Evolutionary conservation across 2,797 vertebrate species (phyloP), one percentile per base, ranked within the genome.

Genomic region (Acropternis orthonyx): DNA sequence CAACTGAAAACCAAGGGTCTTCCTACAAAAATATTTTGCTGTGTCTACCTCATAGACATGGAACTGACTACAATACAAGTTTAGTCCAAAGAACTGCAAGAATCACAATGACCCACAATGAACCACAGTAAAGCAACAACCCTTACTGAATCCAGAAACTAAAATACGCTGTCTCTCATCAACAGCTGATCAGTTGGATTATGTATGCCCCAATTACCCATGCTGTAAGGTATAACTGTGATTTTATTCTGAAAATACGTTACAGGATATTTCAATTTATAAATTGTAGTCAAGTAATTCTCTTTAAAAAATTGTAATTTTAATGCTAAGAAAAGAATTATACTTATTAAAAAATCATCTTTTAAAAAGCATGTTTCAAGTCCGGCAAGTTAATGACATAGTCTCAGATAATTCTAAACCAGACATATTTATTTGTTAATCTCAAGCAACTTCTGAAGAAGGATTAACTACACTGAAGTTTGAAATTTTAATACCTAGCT

Each of bases 401-500:
- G 67, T 54, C 52, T 86, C 52, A 91, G 41, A 74, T 17, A 84
- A 74, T 79, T 91, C 93, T 68, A 89, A 91, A 88, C 77, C 58
- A 51, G 24, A 10, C 5, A 86, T 89, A 80, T 80, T 92, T 85
- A 73, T 80, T 94, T 83, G 34, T 85, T 90, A 89, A 92, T 93
- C 79, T 92, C 0, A 0, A 89, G 51, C 0, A 2, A 61, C 48
- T 94, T 87, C 77, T 95, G 62, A 92, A 85, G 74, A 87, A 92
- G 68, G 73, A 93, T 94, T 94, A 92, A 21, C 65, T 72, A 66
- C n/a, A 48, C 7, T 68, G 49, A 91, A 82, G 43, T 84, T 74
- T 91, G 69, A 94, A 94, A 91, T 86, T 90, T 80, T 92, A 93
- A 89, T 85, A 87, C 51, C 22, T 69, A 83, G 13, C 48, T 79